Percentiles rank a stretch among this genome's conserved stretches.
phyloP scores from a whole-genome alignment of 1,140 invertebrate species.

The Samia ricini region DNA sequence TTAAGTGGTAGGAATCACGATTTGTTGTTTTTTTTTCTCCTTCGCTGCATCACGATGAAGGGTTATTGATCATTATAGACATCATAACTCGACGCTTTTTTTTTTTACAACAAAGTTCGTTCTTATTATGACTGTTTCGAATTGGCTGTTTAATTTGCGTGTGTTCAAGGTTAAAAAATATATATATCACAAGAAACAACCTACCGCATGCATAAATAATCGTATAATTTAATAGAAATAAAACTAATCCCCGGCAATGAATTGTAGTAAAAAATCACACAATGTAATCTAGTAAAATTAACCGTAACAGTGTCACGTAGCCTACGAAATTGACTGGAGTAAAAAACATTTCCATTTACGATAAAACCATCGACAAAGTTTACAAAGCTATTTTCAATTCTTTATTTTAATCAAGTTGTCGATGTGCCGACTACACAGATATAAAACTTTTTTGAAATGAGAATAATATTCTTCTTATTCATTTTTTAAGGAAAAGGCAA shows the following conservation, averaged over 20 bases:
- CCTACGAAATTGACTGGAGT: conserved; percentile 27
- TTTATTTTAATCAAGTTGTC: conserved; percentile 28
- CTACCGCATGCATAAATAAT: conserved; percentile 56
- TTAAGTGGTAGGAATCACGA: conserved; percentile 72
- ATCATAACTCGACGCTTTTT: conserved; percentile 42
- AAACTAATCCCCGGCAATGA: conserved; percentile 16
- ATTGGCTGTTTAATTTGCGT: conserved; percentile 26
- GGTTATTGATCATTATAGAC: conserved; percentile 66
- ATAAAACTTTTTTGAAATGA: background rate
- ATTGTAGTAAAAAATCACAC: conserved; percentile 40
- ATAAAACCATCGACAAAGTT: conserved; percentile 1
- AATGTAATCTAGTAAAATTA: conserved; percentile 59
- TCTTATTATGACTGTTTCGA: conserved; percentile 47
- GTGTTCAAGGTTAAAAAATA: conserved; percentile 3
- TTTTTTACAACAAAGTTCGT: conserved; percentile 39
- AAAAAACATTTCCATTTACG: conserved; percentile 22
- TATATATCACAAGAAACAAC: conserved; percentile 29
- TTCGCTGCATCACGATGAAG: conserved; percentile 49
- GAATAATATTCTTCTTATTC: background rate
- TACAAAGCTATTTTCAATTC: conserved; percentile 18
- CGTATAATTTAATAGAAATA: conserved; percentile 36
- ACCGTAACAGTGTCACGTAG: conserved; percentile 58
- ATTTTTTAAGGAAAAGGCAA: no score
- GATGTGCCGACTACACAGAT: background rate
- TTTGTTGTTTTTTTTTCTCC: conserved; percentile 50